phyloP scores from a whole-genome alignment of 1,140 invertebrate genomes.

The Drosophila subpulchrella region DNA sequence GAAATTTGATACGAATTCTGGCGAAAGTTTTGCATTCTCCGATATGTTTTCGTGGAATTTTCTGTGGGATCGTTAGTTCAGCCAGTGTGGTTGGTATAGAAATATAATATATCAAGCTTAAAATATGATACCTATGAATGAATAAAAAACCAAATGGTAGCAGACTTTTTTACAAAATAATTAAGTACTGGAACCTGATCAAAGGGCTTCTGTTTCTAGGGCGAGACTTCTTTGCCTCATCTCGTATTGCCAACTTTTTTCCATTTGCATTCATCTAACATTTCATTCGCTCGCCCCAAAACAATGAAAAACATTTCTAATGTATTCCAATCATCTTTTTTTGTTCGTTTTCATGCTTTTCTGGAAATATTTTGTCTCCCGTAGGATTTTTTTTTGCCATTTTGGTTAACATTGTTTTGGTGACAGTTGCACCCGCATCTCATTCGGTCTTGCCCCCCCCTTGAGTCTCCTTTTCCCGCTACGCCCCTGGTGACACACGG shows the following conservation, averaged over 20 bases:
- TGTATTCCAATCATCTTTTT: conserved; percentile 62
- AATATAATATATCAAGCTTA: too few relatives aligned
- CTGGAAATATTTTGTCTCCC: conserved; percentile 31
- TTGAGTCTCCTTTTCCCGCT: background rate
- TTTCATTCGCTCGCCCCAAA: conserved; percentile 9
- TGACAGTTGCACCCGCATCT: conserved; percentile 64
- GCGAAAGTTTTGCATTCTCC: conserved; percentile 12
- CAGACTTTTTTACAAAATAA: background rate
- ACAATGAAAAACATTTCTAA: conserved; percentile 63
- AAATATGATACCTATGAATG: too few relatives aligned
- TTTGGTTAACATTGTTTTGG: conserved; percentile 69
- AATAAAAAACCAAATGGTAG: too few relatives aligned
- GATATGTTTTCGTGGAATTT: conserved; percentile 11
- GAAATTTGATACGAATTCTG: conserved; percentile 28
- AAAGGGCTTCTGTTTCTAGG: background rate
- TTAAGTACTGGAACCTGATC: background rate
- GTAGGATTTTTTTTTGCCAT: conserved; percentile 45
- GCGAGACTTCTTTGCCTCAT: background rate
- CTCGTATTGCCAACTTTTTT: conserved; percentile 8
- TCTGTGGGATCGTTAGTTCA: background rate
- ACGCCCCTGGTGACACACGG: conserved; percentile 28
- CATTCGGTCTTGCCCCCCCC: conserved; percentile 3
- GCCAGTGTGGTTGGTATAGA: background rate
- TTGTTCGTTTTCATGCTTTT: conserved; percentile 37
- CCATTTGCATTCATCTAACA: conserved; percentile 37